Conservation (phyloP, 2,888 invertebrate genomes). For the Tenthredo mesomela region DNA sequence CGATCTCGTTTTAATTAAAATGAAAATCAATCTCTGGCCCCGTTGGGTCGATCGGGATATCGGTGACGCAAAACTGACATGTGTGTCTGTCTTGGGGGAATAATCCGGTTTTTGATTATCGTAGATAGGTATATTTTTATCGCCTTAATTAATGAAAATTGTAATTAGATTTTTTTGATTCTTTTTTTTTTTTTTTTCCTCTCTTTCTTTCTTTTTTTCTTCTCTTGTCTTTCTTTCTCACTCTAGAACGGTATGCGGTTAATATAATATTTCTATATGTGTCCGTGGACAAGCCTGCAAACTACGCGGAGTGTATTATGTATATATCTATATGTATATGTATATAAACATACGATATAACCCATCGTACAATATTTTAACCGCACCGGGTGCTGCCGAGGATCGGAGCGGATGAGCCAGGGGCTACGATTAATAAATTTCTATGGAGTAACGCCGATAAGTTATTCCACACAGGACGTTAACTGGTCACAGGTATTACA, state of each 20-base stretch:
- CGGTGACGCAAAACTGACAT: constrained; percentile 22
- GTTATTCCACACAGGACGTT: constrained; percentile 48
- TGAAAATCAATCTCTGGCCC: constrained; percentile 36
- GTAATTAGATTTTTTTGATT: constrained; percentile 41
- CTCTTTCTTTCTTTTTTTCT: background rate
- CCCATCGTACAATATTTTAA: background rate
- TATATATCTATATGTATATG: background rate
- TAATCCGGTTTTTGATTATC: constrained; percentile 36
- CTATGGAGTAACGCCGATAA: constrained; percentile 38
- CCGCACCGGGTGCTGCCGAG: constrained; percentile 17
- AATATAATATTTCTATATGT: constrained; percentile 6
- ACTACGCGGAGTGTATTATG: background rate
- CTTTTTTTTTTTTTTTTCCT: background rate
- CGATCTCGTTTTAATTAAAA: constrained; percentile 47
- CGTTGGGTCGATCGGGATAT: background rate
- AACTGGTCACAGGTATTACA: constrained; percentile 50
- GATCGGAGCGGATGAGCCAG: constrained; percentile 48
- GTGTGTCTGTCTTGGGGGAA: constrained; percentile 17
- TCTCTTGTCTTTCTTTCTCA: background rate
- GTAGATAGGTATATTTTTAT: constrained; percentile 11
- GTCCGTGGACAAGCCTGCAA: background rate
- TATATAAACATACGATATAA: background rate
- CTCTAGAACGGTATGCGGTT: background rate
- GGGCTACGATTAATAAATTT: constrained; percentile 52
- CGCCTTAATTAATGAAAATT: constrained; percentile 44